Base-by-base conservation (phyloP, 2,113 vertebrate genomes). In the Cettia cetti region DNA sequence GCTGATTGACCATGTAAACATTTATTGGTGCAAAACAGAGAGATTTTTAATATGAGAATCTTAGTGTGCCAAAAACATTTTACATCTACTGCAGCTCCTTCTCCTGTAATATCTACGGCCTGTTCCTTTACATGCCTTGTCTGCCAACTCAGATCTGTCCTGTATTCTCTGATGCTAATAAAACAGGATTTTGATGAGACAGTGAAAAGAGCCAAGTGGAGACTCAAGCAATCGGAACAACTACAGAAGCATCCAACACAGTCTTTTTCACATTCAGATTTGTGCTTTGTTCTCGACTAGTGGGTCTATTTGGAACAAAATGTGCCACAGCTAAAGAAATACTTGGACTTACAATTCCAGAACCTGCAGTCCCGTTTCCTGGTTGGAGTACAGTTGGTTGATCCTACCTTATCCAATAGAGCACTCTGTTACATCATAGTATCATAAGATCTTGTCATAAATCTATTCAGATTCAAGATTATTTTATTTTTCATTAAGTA, bases 351-450 rank as follows among this genome's bases (percentile, higher is more conserved):
- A 53, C 13, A 65, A 57, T 57, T 53, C 22, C 23, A 74, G 24
- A 86, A 9, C 3, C 16, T 74, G 31, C 7, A 69, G 31, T 60
- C 49, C 8, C 10, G 9, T 61, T 70, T 89, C 39, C 30, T n/a
- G 13, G 8, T 63, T 39, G 42, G 23, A 50, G 18, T 77, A 16
- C 13, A 9, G 6, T 23, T 81, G 11, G 15, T 39, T 82, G 49
- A 82, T 76, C 3, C 4, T 33, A 33, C 22, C 52, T 86, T 70
- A 42, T 30, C n/a, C 15, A 40, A 5, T 11, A 80, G 15, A 69
- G 6, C 5, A 37, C 4, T 1, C 6, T 70, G 13, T 45, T 72
- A 27, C 0, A 1, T 63, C 19, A 50, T 39, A 57, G 39, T 8
- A 23, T 39, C 14, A 44, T 27, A 44, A 52, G 7, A 35, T 45